Evolutionary conservation across 2,888 invertebrate genomes (phyloP).

Genomic region (Bellardia pandia): DNA sequence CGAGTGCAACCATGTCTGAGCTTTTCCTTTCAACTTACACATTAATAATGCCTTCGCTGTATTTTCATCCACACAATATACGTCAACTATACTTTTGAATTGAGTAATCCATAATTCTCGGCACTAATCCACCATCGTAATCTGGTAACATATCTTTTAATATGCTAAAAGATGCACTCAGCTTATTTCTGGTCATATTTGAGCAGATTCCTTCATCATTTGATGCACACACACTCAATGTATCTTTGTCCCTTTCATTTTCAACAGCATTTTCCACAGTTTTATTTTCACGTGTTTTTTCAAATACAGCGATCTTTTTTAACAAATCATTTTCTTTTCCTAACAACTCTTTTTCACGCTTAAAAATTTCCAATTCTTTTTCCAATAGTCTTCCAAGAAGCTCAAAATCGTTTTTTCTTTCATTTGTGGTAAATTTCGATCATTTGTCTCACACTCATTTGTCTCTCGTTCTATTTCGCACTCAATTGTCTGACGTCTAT

Average conservation of each 20-base stretch:
- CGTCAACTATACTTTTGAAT: slow-evolving; percentile 8
- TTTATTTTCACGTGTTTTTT: too few species aligned
- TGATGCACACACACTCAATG: too few species aligned
- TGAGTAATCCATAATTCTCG: slow-evolving; percentile 28
- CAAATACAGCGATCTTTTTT: slow-evolving; percentile 2
- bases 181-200: too few species aligned
- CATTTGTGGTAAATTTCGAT: not conserved
- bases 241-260: too few species aligned
- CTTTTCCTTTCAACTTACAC: slow-evolving; percentile 62
- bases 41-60: slow-evolving; percentile 13
- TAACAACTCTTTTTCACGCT: slow-evolving; percentile 24
- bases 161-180: too few species aligned
- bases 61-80: not conserved
- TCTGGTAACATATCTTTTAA: slow-evolving; percentile 2
- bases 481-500: not conserved
- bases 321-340: slow-evolving; percentile 40
- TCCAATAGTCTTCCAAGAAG: not conserved
- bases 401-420: not conserved
- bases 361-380: slow-evolving; percentile 13
- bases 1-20: slow-evolving; percentile 55
- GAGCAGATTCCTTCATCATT: too few species aligned
- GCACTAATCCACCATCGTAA: slow-evolving; percentile 18
- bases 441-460: not conserved
- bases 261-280: not conserved
- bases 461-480: not conserved